Conservation (phyloP, 2,888 invertebrate species). For the Leucophora obtusa region DNA sequence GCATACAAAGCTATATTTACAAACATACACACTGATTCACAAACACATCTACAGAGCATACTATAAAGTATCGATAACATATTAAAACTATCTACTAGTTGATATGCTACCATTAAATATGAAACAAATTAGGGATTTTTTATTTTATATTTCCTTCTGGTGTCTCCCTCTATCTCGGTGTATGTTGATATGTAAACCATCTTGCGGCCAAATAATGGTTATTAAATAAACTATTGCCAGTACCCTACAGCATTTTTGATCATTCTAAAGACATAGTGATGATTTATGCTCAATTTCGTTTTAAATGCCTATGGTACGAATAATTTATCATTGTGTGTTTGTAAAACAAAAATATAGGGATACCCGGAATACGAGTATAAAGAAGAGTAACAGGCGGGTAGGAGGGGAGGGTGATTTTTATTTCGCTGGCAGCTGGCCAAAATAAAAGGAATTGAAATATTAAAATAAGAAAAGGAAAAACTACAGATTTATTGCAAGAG, state of each 20-base stretch:
- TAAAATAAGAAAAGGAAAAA: no score
- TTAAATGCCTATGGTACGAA: not conserved
- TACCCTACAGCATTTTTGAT: not conserved
- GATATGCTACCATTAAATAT: slow-evolving; percentile 42
- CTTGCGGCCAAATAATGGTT: slow-evolving; percentile 14
- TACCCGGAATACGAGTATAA: no score
- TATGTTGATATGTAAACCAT: not conserved
- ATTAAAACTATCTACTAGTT: slow-evolving; percentile 31
- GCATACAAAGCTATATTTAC: not conserved
- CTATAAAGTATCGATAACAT: not conserved
- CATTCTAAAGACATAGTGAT: not conserved
- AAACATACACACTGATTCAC: not conserved
- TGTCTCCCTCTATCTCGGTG: not conserved
- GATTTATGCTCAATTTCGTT: not conserved
- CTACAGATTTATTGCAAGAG: no score
- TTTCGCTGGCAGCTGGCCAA: no score
- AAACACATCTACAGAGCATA: not conserved
- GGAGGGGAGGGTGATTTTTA: no score
- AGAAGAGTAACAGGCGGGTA: no score
- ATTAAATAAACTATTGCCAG: not conserved
- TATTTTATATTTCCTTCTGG: slow-evolving; percentile 8
- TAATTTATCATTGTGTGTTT: no score
- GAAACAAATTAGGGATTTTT: slow-evolving; percentile 24
- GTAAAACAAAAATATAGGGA: no score
- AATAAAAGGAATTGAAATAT: no score